Conservation (phyloP, 2,888 invertebrate genomes). For the Troglohyphantes excavatus region DNA sequence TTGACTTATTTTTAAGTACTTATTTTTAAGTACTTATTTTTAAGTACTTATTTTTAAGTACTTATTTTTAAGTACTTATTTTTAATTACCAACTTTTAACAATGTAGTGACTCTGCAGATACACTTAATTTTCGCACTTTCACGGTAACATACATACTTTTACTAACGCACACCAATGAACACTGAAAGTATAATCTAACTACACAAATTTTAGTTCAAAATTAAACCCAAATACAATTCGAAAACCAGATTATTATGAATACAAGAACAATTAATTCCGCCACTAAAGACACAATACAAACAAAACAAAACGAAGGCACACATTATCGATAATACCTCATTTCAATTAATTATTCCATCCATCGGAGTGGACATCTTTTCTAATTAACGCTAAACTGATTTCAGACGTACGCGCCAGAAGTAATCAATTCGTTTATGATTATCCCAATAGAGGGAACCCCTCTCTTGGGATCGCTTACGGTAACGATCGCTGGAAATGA, state of each 20-base stretch:
- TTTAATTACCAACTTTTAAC: too few species aligned
- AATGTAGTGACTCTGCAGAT: too few species aligned
- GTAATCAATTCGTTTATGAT: conserved; percentile 6
- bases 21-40: too few species aligned
- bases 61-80: too few species aligned
- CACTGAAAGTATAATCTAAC: too few species aligned
- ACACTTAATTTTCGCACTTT: too few species aligned
- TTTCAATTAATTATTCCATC: not conserved
- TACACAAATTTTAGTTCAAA: too few species aligned
- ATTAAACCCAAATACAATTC: too few species aligned
- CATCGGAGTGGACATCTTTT: not conserved
- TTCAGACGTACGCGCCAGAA: not conserved
- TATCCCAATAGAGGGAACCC: not conserved
- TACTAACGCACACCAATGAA: too few species aligned
- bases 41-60: too few species aligned
- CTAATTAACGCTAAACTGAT: not conserved
- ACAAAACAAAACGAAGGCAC: not conserved
- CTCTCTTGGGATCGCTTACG: not conserved
- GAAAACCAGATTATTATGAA: not conserved
- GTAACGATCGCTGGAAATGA: not conserved
- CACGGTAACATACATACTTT: too few species aligned
- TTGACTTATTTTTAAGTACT: too few species aligned
- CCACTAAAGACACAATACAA: not conserved
- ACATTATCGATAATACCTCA: not conserved
- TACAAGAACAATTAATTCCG: not conserved